phyloP scores from a whole-genome alignment of 2,888 invertebrate species.

The Athetis lepigone region DNA sequence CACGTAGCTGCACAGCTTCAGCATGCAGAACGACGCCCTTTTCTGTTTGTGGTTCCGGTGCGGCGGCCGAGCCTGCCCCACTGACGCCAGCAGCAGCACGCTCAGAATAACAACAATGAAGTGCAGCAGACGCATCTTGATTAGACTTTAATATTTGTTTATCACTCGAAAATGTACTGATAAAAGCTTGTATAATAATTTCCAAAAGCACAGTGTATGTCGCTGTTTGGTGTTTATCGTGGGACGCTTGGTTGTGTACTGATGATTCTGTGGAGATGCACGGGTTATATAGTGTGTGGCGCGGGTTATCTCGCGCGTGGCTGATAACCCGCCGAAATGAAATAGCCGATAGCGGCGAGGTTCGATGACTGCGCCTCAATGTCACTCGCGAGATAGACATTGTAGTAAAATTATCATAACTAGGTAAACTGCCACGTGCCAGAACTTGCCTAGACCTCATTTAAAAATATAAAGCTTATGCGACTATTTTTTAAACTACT shows the following conservation, averaged over 20 bases:
- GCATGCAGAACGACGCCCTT: conserved; percentile 76
- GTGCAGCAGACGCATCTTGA: conserved; percentile 81
- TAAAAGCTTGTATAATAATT: conserved; percentile 50
- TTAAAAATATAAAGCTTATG: not conserved
- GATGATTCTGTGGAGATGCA: conserved; percentile 72
- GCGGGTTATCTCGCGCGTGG: conserved; percentile 87
- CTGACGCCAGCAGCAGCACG: conserved; percentile 67
- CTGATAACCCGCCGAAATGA: conserved; percentile 84
- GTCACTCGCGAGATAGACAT: conserved; percentile 76
- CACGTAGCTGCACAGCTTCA: conserved; percentile 80
- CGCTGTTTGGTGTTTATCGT: conserved; percentile 69
- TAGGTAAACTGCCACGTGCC: conserved; percentile 64
- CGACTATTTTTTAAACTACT: not conserved
- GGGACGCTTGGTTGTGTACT: conserved; percentile 78
- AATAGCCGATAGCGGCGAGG: conserved; percentile 71
- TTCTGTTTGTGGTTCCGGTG: conserved; percentile 68
- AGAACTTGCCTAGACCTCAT: conserved; percentile 20
- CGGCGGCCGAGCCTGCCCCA: conserved; percentile 71
- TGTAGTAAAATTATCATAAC: conserved; percentile 86
- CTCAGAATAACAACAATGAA: conserved; percentile 71
- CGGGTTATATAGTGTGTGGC: conserved; percentile 77
- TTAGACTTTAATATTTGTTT: conserved; percentile 54
- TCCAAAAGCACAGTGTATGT: conserved; percentile 43
- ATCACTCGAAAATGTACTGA: conserved; percentile 35
- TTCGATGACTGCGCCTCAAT: conserved; percentile 89